Evolutionary conservation across 2,113 vertebrate species (phyloP).

Genomic region (Eurypyga helias): DNA sequence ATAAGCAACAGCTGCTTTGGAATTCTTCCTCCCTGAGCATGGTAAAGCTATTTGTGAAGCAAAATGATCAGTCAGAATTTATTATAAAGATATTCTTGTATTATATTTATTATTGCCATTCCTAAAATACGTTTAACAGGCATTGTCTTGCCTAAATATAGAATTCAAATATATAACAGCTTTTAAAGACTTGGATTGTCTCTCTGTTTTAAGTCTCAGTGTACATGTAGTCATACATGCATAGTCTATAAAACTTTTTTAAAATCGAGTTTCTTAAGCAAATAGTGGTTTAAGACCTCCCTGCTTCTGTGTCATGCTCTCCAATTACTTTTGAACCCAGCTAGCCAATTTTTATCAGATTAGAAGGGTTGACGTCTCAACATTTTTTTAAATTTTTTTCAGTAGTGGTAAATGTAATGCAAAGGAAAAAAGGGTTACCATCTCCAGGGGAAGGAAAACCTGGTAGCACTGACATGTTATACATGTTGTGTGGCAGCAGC

Average conservation of each 20-base stretch:
- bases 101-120: background rate
- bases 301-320: background rate
- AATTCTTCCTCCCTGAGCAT: background rate
- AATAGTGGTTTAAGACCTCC: background rate
- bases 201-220: background rate
- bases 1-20: background rate
- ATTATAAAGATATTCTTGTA: background rate
- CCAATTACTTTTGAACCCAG: background rate
- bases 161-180: background rate
- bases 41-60: background rate
- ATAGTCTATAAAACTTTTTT: background rate
- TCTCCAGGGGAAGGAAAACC: background rate
- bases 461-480: background rate
- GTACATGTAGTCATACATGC: background rate
- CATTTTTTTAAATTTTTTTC: background rate
- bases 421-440: background rate
- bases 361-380: background rate
- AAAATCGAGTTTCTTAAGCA: background rate
- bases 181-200: background rate
- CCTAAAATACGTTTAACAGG: background rate
- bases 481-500: background rate
- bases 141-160: background rate
- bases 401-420: background rate
- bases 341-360: background rate
- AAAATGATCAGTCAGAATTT: background rate